Percentiles rank a stretch among this genome's conserved stretches.
Conservation (phyloP, 2,888 invertebrate genomes). For the Nymphalis c-album region DNA sequence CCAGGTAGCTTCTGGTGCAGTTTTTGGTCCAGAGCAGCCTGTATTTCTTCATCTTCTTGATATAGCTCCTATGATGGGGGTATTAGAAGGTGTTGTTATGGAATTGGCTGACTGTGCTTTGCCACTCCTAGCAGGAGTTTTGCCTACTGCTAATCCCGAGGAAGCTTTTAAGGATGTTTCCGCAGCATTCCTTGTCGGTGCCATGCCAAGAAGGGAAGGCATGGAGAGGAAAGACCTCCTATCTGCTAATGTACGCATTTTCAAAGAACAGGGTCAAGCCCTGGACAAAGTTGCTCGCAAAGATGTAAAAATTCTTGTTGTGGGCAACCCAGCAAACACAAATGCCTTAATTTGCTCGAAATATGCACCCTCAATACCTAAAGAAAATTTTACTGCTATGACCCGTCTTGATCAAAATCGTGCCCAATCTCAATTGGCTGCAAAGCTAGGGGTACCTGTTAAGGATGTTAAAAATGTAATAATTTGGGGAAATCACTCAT, state of each 20-base stretch:
- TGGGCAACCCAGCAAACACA: slow-evolving; percentile 99
- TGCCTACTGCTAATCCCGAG: slow-evolving; percentile 93
- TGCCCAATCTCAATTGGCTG: slow-evolving; percentile 93
- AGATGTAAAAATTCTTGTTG: slow-evolving; percentile 96
- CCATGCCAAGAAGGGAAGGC: slow-evolving; percentile 97
- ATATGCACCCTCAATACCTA: slow-evolving; percentile 97
- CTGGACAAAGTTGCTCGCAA: slow-evolving; percentile 94
- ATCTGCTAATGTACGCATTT: slow-evolving; percentile 98
- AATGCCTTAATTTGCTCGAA: slow-evolving; percentile 97
- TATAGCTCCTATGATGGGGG: slow-evolving; percentile 96
- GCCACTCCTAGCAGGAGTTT: slow-evolving; percentile 90
- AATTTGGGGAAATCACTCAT: slow-evolving; percentile 99
- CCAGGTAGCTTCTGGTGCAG: slow-evolving; percentile 96
- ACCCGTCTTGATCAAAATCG: slow-evolving; percentile 99
- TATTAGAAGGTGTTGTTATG: slow-evolving; percentile 99
- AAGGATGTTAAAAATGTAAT: slow-evolving; percentile 92
- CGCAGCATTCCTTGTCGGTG: slow-evolving; percentile 97
- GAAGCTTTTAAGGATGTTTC: slow-evolving; percentile 98
- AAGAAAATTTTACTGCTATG: slow-evolving; percentile 98
- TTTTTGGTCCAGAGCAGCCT: slow-evolving; percentile 94
- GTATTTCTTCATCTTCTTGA: slow-evolving; percentile 95
- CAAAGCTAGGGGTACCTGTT: slow-evolving; percentile 85
- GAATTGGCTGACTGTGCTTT: slow-evolving; percentile 97
- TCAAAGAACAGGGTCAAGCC: slow-evolving; percentile 97
- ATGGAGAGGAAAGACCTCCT: slow-evolving; percentile 99